A percentile compares a stretch with the other conserved stretches of the same genome.
Conservation (phyloP, 2,113 vertebrate species). For the Sturnira hondurensis region DNA sequence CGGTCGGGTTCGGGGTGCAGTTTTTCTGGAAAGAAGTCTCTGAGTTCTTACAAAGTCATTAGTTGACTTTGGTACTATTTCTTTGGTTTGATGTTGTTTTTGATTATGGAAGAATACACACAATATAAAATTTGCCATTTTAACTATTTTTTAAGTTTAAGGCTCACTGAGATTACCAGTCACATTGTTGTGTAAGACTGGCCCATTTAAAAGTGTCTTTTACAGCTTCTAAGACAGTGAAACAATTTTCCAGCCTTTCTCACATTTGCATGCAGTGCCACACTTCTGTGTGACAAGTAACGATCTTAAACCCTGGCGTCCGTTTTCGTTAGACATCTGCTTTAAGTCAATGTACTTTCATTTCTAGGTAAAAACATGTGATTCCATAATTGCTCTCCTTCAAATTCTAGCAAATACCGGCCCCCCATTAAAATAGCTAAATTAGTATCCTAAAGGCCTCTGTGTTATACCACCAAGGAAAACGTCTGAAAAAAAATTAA, state of each 20-base stretch:
- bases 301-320: slow-evolving; percentile 24
- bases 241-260: neutral
- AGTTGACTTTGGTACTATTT: neutral
- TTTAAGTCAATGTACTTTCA: neutral
- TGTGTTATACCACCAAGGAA: slow-evolving; percentile 44
- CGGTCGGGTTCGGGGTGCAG: neutral
- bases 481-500: slow-evolving; percentile 50
- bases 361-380: slow-evolving; percentile 55
- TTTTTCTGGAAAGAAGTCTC: neutral
- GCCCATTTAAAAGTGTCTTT: neutral
- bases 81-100: neutral
- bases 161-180: neutral
- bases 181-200: neutral
- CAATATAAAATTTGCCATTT: neutral
- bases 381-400: neutral
- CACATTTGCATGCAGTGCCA: neutral
- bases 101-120: neutral
- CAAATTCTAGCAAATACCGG: neutral
- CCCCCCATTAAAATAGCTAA: slow-evolving; percentile 1
- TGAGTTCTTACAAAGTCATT: neutral
- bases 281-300: neutral
- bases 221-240: neutral
- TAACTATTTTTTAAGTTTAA: neutral
- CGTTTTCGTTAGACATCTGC: slow-evolving; percentile 36
- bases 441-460: slow-evolving; percentile 27